phyloP scores from a whole-genome alignment of 1,140 invertebrate species.

The Danaus melanippus region DNA sequence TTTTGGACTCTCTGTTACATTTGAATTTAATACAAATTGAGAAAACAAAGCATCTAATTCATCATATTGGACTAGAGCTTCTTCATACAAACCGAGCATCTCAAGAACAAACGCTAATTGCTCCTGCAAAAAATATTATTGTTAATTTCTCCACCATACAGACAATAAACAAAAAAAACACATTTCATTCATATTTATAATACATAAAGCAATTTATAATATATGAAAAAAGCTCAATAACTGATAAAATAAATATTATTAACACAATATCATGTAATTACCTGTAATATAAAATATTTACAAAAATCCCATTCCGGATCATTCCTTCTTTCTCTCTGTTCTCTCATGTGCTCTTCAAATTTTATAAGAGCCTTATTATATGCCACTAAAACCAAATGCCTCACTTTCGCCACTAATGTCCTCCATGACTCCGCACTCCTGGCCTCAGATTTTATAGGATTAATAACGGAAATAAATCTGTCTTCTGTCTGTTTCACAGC shows the following conservation, averaged over 20 bases:
- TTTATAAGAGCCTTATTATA: constrained; percentile 89
- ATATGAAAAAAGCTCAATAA: constrained; percentile 8
- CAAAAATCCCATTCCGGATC: constrained; percentile 94
- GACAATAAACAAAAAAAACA: no score
- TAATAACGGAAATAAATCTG: constrained; percentile 91
- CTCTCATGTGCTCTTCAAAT: constrained; percentile 93
- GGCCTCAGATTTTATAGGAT: constrained; percentile 91
- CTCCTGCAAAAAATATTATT: constrained; percentile 78
- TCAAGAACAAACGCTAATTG: constrained; percentile 95
- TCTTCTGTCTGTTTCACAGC: constrained; percentile 87
- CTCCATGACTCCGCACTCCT: constrained; percentile 92
- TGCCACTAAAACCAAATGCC: constrained; percentile 87
- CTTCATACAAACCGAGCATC: constrained; percentile 94
- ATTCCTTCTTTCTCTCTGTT: constrained; percentile 91
- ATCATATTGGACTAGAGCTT: constrained; percentile 97
- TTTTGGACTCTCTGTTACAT: constrained; percentile 84
- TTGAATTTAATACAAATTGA: constrained; percentile 95
- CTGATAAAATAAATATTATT: no score
- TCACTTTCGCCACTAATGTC: constrained; percentile 84
- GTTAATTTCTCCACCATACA: not conserved
- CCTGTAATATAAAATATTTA: constrained; percentile 93
- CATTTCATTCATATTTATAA: no score
- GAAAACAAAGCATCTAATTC: constrained; percentile 97
- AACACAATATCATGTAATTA: constrained; percentile 45
- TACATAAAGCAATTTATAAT: no score